Conservation (phyloP, 92 coral and sea anemone species). For the Umimayanthus chanpuru region DNA sequence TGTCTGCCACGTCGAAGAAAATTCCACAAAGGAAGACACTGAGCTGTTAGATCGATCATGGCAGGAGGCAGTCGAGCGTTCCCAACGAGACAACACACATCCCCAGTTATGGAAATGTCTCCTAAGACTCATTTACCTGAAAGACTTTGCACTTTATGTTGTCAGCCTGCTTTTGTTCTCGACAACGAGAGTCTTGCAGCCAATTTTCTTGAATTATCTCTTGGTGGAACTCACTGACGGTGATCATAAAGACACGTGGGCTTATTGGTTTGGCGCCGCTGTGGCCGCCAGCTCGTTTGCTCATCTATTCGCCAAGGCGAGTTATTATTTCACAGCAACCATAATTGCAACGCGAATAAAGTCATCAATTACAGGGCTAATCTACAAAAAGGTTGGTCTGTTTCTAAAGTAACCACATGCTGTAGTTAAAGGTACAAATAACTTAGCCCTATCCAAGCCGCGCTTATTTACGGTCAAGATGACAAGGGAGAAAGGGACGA, state of each 20-base stretch:
- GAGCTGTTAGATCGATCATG: constrained; percentile 32
- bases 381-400: constrained; percentile 47
- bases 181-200: constrained; percentile 43
- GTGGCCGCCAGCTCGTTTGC: constrained; percentile 39
- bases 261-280: constrained; percentile 44
- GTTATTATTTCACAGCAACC: constrained; percentile 41
- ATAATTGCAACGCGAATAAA: constrained; percentile 48
- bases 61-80: not conserved
- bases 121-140: constrained; percentile 4
- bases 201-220: constrained; percentile 40
- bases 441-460: too few species aligned
- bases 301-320: constrained; percentile 48
- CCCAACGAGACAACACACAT: not conserved
- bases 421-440: too few species aligned
- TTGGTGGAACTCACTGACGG: constrained; percentile 29
- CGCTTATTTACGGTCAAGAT: too few species aligned
- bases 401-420: not conserved
- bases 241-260: constrained; percentile 33
- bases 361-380: constrained; percentile 43
- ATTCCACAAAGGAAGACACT: constrained; percentile 42
- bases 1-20: constrained; percentile 31
- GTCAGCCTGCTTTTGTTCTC: constrained; percentile 42
- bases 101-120: constrained; percentile 38
- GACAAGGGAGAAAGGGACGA: too few species aligned
- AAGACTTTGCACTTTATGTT: constrained; percentile 12